These are phyloP conservation scores for Philypnodon macrostomus DNA, from an alignment of 2,797 vertebrate genomes.

Conservation along the genomic window DNA sequence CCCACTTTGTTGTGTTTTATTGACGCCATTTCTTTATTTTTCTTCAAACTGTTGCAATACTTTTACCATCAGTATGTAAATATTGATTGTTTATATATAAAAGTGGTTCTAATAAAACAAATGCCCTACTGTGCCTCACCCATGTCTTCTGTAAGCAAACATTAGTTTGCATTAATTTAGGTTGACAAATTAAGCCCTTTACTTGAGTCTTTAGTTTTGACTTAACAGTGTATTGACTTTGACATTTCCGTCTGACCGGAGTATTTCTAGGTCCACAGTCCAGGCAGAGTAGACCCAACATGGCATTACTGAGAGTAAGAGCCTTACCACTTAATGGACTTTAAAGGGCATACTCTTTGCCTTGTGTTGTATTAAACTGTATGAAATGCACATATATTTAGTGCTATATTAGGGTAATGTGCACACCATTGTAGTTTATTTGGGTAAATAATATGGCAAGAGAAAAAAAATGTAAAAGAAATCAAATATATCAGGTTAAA, in stretches of 20 bases:
- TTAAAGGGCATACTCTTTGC: slow-evolving; percentile 49
- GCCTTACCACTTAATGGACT: slow-evolving; percentile 68
- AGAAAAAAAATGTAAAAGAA: slow-evolving; percentile 20
- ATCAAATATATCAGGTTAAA: slow-evolving; percentile 35
- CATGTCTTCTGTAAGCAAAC: slow-evolving; percentile 19
- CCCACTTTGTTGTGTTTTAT: slow-evolving; percentile 47
- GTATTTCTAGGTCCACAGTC: slow-evolving; percentile 59
- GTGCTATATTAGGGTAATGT: neutral
- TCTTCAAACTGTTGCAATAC: slow-evolving; percentile 34
- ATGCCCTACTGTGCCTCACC: slow-evolving; percentile 43
- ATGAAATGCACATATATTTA: neutral
- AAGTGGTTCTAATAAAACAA: slow-evolving; percentile 64
- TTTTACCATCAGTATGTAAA: slow-evolving; percentile 62
- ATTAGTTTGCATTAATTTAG: neutral
- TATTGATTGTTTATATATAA: slow-evolving; percentile 72
- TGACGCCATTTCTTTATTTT: slow-evolving; percentile 45
- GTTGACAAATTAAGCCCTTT: neutral
- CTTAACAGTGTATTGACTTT: slow-evolving; percentile 19
- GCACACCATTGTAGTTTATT: neutral
- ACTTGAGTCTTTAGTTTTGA: slow-evolving; percentile 3
- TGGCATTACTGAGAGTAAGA: slow-evolving; percentile 67
- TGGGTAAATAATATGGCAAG: neutral
- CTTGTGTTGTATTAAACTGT: neutral
- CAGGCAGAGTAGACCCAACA: slow-evolving; percentile 41
- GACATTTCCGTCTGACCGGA: slow-evolving; percentile 39